phyloP scores from a whole-genome alignment of 2,888 invertebrate species.

The Lutraria lutraria region DNA sequence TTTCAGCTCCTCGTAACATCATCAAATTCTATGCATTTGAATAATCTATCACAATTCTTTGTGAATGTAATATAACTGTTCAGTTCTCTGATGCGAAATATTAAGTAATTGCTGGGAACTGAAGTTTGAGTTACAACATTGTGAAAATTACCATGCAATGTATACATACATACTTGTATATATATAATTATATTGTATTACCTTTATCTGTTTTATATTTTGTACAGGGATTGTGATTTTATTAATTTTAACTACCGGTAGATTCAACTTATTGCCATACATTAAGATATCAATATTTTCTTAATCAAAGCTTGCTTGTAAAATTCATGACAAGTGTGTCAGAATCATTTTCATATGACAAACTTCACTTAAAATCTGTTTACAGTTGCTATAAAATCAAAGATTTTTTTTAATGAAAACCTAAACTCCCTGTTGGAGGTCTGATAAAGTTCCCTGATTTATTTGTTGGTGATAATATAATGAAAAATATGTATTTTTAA shows the following conservation, averaged over 20 bases:
- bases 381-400: background rate
- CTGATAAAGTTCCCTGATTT: conserved; percentile 42
- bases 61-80: background rate
- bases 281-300: background rate
- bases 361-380: background rate
- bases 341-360: background rate
- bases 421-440: conserved; percentile 28
- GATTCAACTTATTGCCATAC: too few relatives aligned
- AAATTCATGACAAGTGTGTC: background rate
- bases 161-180: too few relatives aligned
- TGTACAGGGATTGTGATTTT: too few relatives aligned
- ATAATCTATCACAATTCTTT: background rate
- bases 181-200: too few relatives aligned
- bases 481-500: conserved; percentile 20
- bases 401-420: conserved; percentile 26
- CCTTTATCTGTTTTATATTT: too few relatives aligned
- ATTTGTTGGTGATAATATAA: conserved; percentile 44
- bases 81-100: too few relatives aligned
- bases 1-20: background rate
- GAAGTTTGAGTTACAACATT: too few relatives aligned
- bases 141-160: too few relatives aligned
- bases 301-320: background rate
- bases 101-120: too few relatives aligned
- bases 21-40: background rate
- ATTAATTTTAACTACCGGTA: too few relatives aligned